Evolutionary conservation across 2,888 invertebrate genomes (phyloP).

Genomic region (Melinaea menophilus): DNA sequence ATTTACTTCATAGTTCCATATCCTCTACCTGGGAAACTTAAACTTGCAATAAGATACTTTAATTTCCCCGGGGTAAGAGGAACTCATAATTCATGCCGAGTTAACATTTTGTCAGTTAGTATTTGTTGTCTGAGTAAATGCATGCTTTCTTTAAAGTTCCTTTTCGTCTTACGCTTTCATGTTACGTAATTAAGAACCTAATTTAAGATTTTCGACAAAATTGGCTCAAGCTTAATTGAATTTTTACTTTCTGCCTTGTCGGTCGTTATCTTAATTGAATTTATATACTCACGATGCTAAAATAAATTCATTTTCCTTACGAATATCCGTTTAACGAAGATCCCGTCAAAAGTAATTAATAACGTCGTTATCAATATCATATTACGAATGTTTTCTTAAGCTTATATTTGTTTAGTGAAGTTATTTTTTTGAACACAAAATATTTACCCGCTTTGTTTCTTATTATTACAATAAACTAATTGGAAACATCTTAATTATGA

Average conservation of each 20-base stretch:
- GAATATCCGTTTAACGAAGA: constrained; percentile 19
- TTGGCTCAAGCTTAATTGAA: constrained; percentile 29
- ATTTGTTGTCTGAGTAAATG: constrained; percentile 59
- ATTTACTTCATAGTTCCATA: constrained; percentile 53
- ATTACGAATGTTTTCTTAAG: neutral
- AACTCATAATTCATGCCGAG: constrained; percentile 75
- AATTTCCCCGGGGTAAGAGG: constrained; percentile 70
- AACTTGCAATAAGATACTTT: constrained; percentile 75
- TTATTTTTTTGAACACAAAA: neutral
- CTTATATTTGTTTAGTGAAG: neutral
- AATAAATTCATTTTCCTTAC: constrained; percentile 26
- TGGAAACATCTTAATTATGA: too few relatives aligned
- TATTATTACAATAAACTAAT: neutral
- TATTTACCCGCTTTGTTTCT: neutral
- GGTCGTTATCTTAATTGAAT: constrained; percentile 20
- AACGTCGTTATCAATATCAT: constrained; percentile 6
- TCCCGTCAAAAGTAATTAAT: constrained; percentile 18
- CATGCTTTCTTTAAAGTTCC: constrained; percentile 61
- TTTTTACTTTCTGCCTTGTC: constrained; percentile 24
- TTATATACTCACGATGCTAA: constrained; percentile 10
- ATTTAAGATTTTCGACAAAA: constrained; percentile 43
- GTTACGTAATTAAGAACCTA: constrained; percentile 49
- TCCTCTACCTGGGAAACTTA: constrained; percentile 63
- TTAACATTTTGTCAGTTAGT: constrained; percentile 75
- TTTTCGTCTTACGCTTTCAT: constrained; percentile 48